A percentile compares a stretch with the other conserved stretches of the same genome.
Conservation (phyloP, 1,140 invertebrate species). For the Apocrypta bakeri region DNA sequence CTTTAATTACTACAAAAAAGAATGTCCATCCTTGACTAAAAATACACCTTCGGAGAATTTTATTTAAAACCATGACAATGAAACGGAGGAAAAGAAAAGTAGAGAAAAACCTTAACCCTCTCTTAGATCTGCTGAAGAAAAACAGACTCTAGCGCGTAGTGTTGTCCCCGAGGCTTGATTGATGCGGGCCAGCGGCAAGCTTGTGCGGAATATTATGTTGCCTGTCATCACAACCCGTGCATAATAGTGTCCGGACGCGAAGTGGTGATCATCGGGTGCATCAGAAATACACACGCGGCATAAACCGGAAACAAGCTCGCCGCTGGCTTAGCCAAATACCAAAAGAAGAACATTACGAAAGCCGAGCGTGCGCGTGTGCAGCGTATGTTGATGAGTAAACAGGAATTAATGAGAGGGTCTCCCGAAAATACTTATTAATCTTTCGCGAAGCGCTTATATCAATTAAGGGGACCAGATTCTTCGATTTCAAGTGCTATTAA, state of each 20-base stretch:
- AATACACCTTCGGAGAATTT: background rate
- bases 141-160: background rate
- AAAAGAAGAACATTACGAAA: background rate
- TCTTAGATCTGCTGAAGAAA: background rate
- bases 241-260: background rate
- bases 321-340: background rate
- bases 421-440: constrained; percentile 1
- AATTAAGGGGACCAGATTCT: background rate
- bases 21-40: background rate
- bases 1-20: constrained; percentile 30
- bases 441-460: background rate
- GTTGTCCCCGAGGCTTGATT: background rate
- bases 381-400: background rate
- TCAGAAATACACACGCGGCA: background rate
- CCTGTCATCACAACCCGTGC: background rate
- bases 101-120: background rate
- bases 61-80: background rate
- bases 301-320: background rate
- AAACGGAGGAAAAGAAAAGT: background rate
- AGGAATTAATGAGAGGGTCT: background rate
- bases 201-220: background rate
- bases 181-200: background rate
- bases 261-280: background rate
- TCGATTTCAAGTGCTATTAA: background rate
- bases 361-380: background rate